phyloP scores from a whole-genome alignment of 92 coral and sea anemone genomes.

The Anthopleura xanthogrammica region DNA sequence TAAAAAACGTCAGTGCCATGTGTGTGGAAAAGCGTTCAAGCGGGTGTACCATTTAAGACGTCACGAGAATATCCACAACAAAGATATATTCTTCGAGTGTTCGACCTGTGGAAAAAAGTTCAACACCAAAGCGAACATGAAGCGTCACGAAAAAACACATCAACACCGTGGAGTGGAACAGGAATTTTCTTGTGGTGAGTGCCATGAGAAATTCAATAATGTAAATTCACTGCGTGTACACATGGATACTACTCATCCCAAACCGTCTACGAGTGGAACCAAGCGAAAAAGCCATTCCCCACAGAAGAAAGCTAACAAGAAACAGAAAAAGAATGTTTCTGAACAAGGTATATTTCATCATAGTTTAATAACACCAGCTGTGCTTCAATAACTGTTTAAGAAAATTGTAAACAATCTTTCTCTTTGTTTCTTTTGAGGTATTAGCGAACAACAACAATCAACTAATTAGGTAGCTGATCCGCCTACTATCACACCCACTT shows the following conservation, averaged over 20 bases:
- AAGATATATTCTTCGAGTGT: not conserved
- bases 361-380: not conserved
- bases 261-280: not conserved
- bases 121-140: not conserved
- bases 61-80: too few species aligned
- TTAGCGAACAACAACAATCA: not conserved
- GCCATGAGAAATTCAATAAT: too few species aligned
- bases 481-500: not conserved
- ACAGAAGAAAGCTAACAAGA: not conserved
- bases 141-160: not conserved
- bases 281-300: not conserved
- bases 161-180: not conserved
- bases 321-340: not conserved
- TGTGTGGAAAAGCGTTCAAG: too few species aligned
- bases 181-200: not conserved
- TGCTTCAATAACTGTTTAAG: not conserved
- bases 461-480: not conserved
- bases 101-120: not conserved
- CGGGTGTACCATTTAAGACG: too few species aligned
- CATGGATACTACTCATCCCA: not conserved
- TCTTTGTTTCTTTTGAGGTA: not conserved
- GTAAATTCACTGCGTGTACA: not conserved
- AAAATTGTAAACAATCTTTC: not conserved
- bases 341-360: not conserved
- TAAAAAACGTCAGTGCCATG: too few species aligned